Percentiles rank a stretch among this genome's conserved stretches.
phyloP scores from a whole-genome alignment of 1,140 invertebrate species.

The Zaprionus kolodkinae region DNA sequence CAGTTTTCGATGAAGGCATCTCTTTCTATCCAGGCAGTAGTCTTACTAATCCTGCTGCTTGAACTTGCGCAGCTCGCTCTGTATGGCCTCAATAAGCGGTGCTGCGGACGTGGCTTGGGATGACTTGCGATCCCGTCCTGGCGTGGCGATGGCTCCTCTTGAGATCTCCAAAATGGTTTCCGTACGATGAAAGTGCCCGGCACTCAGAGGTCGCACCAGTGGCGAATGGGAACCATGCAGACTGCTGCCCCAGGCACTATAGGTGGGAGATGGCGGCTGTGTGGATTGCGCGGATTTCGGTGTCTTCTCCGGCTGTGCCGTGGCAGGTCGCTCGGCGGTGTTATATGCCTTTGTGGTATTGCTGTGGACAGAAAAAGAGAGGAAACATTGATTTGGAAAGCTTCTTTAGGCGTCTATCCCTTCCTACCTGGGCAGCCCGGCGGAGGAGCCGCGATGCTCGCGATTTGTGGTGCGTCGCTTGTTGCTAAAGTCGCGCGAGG shows the following conservation, averaged over 20 bases:
- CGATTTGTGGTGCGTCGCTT: constrained; percentile 72
- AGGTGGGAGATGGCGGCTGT: constrained; percentile 77
- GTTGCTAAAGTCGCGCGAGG: constrained; percentile 75
- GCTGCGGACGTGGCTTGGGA: constrained; percentile 85
- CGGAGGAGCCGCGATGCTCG: constrained; percentile 80
- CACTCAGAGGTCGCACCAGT: constrained; percentile 85
- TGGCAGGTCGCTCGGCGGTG: constrained; percentile 70
- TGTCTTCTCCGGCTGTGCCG: constrained; percentile 80
- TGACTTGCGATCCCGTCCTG: constrained; percentile 11
- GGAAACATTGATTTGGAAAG: background rate
- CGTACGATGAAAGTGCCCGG: constrained; percentile 87
- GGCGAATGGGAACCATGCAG: constrained; percentile 74
- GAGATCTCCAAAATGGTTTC: constrained; percentile 79
- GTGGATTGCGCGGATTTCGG: constrained; percentile 73
- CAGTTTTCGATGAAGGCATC: background rate
- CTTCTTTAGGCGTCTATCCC: background rate
- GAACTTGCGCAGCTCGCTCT: constrained; percentile 86
- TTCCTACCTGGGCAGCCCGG: constrained; percentile 67
- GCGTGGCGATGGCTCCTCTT: constrained; percentile 57
- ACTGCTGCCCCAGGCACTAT: constrained; percentile 79
- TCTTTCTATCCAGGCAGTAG: no score
- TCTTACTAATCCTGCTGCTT: constrained; percentile 65
- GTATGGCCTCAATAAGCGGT: constrained; percentile 88
- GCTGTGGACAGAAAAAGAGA: constrained; percentile 10
- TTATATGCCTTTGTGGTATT: constrained; percentile 50